Conservation (phyloP, 2,797 vertebrate genomes). For the Coluber constrictor region DNA sequence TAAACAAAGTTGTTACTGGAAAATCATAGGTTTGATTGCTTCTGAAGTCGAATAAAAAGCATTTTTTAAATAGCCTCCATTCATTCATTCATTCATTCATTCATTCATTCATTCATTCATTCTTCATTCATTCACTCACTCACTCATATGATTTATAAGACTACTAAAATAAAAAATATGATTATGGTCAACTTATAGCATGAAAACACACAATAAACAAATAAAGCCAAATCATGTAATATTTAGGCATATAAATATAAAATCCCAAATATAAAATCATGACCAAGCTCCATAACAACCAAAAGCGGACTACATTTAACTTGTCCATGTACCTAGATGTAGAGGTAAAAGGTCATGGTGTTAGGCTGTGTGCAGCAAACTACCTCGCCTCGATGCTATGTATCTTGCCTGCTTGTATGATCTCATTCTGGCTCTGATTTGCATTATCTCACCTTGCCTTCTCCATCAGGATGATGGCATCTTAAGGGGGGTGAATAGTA, state of each 20-base stretch:
- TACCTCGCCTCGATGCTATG: no score
- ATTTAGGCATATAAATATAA: neutral
- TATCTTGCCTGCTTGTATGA: no score
- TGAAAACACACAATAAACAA: neutral
- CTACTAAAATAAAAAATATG: neutral
- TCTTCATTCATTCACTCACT: neutral
- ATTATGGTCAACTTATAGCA: neutral
- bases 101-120: neutral
- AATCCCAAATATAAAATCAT: neutral
- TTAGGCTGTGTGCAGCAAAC: no score
- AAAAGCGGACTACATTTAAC: neutral
- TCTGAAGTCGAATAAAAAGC: neutral
- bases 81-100: neutral
- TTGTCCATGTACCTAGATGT: neutral
- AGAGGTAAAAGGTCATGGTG: no score
- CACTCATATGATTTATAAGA: neutral
- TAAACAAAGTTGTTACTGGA: neutral
- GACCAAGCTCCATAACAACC: neutral
- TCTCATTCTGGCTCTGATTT: no score
- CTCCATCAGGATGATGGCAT: no score
- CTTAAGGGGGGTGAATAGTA: no score
- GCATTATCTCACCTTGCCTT: no score
- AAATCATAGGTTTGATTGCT: neutral
- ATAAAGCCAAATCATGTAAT: neutral
- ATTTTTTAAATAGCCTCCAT: neutral